Evolutionary conservation across 2,888 invertebrate species (phyloP).

Genomic region (Toxonevra muliebris): DNA sequence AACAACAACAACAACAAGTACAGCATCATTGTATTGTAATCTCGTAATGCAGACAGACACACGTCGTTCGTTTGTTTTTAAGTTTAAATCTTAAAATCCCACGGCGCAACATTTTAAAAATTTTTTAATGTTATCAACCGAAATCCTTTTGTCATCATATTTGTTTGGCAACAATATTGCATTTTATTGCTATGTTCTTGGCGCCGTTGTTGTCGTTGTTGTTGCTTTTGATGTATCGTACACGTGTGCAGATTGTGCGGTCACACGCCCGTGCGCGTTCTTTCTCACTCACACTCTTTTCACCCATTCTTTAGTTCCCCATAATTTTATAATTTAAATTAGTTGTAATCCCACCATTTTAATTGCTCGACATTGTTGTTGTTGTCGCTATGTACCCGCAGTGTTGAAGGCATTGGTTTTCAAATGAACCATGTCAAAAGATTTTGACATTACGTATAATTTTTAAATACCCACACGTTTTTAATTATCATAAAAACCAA

Average conservation of each 20-base stretch:
- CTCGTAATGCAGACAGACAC: too few species aligned
- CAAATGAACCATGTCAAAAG: too few species aligned
- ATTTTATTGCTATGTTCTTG: conserved; percentile 19
- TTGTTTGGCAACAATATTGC: conserved; percentile 41
- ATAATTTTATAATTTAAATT: conserved; percentile 52
- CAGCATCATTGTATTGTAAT: background rate
- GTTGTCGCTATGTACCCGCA: too few species aligned
- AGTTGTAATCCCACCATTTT: conserved; percentile 52
- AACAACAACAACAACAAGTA: background rate
- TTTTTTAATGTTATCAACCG: conserved; percentile 46
- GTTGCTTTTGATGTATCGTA: background rate
- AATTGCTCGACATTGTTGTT: conserved; percentile 15
- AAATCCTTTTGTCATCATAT: conserved; percentile 62
- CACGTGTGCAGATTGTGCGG: background rate
- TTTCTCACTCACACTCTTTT: background rate
- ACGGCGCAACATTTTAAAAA: conserved; percentile 22
- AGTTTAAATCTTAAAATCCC: background rate
- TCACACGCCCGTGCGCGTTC: background rate
- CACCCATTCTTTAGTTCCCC: too few species aligned
- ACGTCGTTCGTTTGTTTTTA: conserved; percentile 4
- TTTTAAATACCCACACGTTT: too few species aligned
- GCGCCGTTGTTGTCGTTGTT: background rate
- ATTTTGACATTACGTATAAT: too few species aligned
- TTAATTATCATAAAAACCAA: too few species aligned
- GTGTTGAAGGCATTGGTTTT: too few species aligned